Conservation (phyloP, 92 coral and sea anemone genomes). For the Scolanthus callimorphus region DNA sequence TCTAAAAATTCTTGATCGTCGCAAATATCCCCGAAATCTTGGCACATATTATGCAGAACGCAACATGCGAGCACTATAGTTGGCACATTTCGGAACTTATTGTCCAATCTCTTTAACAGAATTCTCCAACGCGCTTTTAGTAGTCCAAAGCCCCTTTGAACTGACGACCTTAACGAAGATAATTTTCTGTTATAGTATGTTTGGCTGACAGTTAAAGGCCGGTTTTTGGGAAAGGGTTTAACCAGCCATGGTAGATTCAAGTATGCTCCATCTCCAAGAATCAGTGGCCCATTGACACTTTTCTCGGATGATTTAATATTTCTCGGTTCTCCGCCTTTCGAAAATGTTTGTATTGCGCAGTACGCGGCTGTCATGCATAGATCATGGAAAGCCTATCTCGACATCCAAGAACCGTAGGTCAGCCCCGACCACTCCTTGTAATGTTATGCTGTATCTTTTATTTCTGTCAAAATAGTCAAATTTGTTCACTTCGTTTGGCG, state of each 20-base stretch:
- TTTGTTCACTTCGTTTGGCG: too few relatives aligned
- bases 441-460: too few relatives aligned
- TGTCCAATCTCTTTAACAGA: conserved; percentile 21
- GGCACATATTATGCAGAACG: conserved; percentile 25
- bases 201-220: conserved; percentile 20
- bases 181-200: conserved; percentile 17
- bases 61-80: conserved; percentile 17
- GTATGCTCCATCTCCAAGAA: conserved; percentile 32
- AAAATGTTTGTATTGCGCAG: conserved; percentile 1
- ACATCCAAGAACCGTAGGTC: too few relatives aligned
- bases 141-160: conserved; percentile 24
- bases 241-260: conserved; percentile 10
- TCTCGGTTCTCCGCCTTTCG: conserved; percentile 9
- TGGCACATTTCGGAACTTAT: conserved; percentile 9
- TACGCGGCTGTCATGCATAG: conserved; percentile 22
- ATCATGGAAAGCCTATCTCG: too few relatives aligned
- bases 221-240: conserved; percentile 9
- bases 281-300: neutral
- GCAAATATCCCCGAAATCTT: conserved; percentile 12
- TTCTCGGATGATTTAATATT: conserved; percentile 19
- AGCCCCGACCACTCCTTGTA: too few relatives aligned
- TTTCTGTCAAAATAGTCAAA: too few relatives aligned
- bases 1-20: conserved; percentile 19
- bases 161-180: conserved; percentile 3
- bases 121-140: conserved; percentile 27